phyloP scores from a whole-genome alignment of 2,797 vertebrate genomes.

The Hippopotamyrus pictus region DNA sequence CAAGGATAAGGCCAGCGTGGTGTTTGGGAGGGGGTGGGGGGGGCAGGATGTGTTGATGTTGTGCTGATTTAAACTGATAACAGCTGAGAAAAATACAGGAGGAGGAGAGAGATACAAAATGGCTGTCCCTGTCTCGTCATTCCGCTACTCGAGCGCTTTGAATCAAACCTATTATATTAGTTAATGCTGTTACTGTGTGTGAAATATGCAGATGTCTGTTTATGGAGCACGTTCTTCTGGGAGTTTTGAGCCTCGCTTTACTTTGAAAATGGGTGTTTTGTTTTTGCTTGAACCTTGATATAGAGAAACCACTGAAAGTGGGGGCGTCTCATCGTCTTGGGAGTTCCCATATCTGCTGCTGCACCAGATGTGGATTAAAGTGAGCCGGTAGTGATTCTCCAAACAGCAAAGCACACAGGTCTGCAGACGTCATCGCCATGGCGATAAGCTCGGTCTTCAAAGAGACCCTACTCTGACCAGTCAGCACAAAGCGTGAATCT shows the following conservation, averaged over 20 bases:
- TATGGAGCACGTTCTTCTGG: neutral
- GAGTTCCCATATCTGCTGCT: neutral
- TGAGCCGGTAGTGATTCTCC: neutral
- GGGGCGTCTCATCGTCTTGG: neutral
- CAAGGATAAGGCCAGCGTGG: neutral
- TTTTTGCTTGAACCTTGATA: neutral
- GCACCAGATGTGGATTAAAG: neutral
- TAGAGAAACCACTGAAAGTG: neutral
- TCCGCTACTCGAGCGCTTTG: neutral
- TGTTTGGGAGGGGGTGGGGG: neutral
- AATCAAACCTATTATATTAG: neutral
- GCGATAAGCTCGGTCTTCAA: neutral
- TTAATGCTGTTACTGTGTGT: neutral
- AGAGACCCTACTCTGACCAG: neutral
- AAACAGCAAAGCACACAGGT: neutral
- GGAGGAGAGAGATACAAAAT: neutral
- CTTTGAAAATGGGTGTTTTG: neutral
- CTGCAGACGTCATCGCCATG: neutral
- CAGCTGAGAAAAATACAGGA: neutral
- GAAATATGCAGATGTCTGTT: neutral
- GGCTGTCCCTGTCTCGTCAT: neutral
- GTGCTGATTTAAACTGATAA: constrained; percentile 12
- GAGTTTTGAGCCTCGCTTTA: neutral
- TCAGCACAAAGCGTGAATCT: neutral
- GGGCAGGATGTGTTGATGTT: neutral